Base-by-base conservation (phyloP, 2,797 vertebrate genomes). In the Bovichtus variegatus region DNA sequence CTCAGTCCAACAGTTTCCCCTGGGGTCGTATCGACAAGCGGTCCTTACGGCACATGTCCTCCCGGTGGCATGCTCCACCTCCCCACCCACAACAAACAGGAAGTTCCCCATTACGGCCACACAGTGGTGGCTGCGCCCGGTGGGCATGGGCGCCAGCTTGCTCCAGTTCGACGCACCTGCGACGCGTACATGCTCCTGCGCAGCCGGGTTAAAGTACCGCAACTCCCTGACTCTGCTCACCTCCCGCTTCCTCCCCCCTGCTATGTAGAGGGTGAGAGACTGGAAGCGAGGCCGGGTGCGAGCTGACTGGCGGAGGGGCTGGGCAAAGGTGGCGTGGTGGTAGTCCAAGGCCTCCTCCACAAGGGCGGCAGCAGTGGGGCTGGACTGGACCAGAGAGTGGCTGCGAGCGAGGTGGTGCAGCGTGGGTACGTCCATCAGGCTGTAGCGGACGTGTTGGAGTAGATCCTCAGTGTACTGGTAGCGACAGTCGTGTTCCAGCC, bases 41-140 rank as follows among this genome's bases (percentile, higher is more conserved):
- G 96, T 97, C 78, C 97, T 94, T 66, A 99, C 97, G 0, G 98
- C 98, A 13, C 97, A 98, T 0, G 95, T 97, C 83, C 97, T 96
- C 16, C 97, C 97, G 0, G 95, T 97, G 78, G 95, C 87, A 2
- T 98, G 97, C 85, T 99, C 98, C 23, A 96, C 97, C 85, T 99
- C 98, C 1, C 98, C 98, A 0, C 98, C 98, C 1, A 97, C 97
- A 1, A 98, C 97, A 51, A 99, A 99, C 18, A 99, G 93, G 49
- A 99, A 99, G 92, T 97, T 95, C 21, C 98, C 98, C 97, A 99
- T 97, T 51, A 98, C 96, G 0, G 97, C 97, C 41, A 98, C 96
- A 0, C 97, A 98, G 69, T 99, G 98, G 89, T 99, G 98, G 91
- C 98, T 99, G 78, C 98, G 96, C 40, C 97, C 98, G 0, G 96